phyloP scores from a whole-genome alignment of 2,888 invertebrate genomes.

The Caradrina kadenii region DNA sequence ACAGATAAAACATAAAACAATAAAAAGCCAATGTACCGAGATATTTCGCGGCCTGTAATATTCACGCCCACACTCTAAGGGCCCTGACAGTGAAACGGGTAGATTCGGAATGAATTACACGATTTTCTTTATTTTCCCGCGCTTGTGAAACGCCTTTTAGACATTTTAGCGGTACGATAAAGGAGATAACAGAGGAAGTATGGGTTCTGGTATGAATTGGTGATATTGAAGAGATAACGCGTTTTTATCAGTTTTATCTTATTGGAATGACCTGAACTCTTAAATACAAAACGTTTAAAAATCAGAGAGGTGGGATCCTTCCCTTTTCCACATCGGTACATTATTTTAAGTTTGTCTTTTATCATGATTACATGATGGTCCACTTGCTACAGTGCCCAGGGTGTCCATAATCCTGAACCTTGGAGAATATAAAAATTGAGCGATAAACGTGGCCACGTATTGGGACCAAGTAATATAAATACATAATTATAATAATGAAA shows the following conservation, averaged over 20 bases:
- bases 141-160: constrained; percentile 45
- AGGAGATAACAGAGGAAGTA: constrained; percentile 12
- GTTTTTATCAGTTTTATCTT: neutral
- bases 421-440: too few relatives aligned
- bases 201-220: constrained; percentile 18
- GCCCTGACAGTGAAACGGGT: constrained; percentile 71
- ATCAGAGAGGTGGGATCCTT: too few relatives aligned
- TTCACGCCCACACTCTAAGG: constrained; percentile 61
- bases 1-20: constrained; percentile 52
- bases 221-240: constrained; percentile 6
- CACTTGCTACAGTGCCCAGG: too few relatives aligned
- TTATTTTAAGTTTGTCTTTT: too few relatives aligned
- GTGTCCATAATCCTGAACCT: too few relatives aligned
- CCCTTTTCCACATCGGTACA: too few relatives aligned
- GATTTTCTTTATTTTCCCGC: constrained; percentile 58
- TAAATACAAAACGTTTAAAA: too few relatives aligned
- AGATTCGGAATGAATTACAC: constrained; percentile 63
- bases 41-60: constrained; percentile 59
- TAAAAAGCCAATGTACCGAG: constrained; percentile 50
- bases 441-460: too few relatives aligned
- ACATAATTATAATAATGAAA: too few relatives aligned
- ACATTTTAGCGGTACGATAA: constrained; percentile 41
- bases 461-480: too few relatives aligned
- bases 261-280: too few relatives aligned
- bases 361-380: too few relatives aligned